Conservation (phyloP, 2,888 invertebrate species). For the Mechanitis messenoides region DNA sequence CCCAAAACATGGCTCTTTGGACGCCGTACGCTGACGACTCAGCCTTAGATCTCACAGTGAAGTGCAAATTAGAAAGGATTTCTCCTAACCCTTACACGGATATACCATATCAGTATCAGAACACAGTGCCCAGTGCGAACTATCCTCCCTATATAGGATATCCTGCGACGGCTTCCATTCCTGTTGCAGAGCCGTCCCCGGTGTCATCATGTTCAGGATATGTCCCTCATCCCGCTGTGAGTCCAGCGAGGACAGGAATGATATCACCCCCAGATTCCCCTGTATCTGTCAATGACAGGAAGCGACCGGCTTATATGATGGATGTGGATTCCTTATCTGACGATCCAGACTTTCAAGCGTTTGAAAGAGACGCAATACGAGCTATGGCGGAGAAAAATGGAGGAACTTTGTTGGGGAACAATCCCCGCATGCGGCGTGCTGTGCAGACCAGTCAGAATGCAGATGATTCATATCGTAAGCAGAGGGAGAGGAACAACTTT, state of each 20-base stretch:
- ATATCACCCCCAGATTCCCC: constrained; percentile 33
- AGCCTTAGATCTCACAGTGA: constrained; percentile 49
- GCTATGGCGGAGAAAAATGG: constrained; percentile 80
- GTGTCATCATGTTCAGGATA: constrained; percentile 31
- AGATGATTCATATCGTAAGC: constrained; percentile 91
- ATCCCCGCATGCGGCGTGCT: constrained; percentile 83
- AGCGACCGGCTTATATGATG: constrained; percentile 62
- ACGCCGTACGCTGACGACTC: constrained; percentile 56
- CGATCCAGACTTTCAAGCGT: constrained; percentile 81
- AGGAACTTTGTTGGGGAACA: constrained; percentile 73
- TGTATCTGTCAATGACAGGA: constrained; percentile 24
- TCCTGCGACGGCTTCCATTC: constrained; percentile 26
- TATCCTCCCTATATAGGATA: constrained; percentile 25
- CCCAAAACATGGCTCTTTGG: constrained; percentile 52
- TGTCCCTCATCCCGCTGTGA: constrained; percentile 21
- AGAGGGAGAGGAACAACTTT: constrained; percentile 93
- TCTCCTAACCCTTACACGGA: constrained; percentile 29
- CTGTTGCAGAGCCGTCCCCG: constrained; percentile 30
- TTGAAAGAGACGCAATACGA: constrained; percentile 81
- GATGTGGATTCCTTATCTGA: constrained; percentile 57
- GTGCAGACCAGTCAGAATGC: constrained; percentile 59
- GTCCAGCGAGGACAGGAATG: constrained; percentile 26
- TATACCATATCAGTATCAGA: constrained; percentile 19
- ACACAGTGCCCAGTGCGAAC: constrained; percentile 19
- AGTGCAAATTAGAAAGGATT: constrained; percentile 32